These are phyloP conservation scores for Sinodicranocentrus sp. DNA, from an alignment of 2,888 invertebrate species.

Conservation along the genomic window DNA sequence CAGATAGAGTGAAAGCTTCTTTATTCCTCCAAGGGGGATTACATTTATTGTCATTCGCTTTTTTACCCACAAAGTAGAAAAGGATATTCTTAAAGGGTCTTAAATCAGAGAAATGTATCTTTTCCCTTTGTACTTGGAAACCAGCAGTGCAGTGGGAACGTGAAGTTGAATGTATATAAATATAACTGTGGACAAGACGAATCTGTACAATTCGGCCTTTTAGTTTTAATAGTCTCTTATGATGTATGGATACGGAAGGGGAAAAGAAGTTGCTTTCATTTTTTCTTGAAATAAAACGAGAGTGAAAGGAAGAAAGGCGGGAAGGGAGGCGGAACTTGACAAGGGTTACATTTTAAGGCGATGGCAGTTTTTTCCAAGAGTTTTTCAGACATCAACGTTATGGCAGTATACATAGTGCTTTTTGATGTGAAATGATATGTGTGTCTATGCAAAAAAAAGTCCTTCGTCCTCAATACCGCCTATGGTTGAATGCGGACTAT, in stretches of 20 bases:
- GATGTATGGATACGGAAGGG: constrained; percentile 17
- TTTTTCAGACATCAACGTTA: background rate
- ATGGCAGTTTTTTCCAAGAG: constrained; percentile 1
- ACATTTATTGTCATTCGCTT: constrained; percentile 15
- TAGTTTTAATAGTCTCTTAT: constrained; percentile 37
- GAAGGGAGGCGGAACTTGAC: constrained; percentile 42
- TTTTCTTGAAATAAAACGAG: constrained; percentile 34
- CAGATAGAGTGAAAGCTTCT: constrained; percentile 20
- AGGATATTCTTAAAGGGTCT: background rate
- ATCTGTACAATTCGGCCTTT: background rate
- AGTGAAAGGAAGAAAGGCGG: constrained; percentile 34
- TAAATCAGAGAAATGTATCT: constrained; percentile 37
- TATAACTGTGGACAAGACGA: background rate
- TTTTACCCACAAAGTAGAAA: constrained; percentile 3
- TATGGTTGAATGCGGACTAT: too few relatives aligned
- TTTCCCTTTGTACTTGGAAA: constrained; percentile 12
- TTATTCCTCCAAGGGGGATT: constrained; percentile 17
- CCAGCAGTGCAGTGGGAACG: background rate
- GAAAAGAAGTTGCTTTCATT: constrained; percentile 10
- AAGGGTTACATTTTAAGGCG: constrained; percentile 54
- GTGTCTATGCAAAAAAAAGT: too few relatives aligned
- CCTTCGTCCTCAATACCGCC: too few relatives aligned
- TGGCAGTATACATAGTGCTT: background rate
- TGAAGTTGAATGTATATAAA: constrained; percentile 18
- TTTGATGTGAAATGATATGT: background rate